Percentiles rank a stretch among this genome's conserved stretches.
Conservation (phyloP, 2,797 vertebrate genomes). For the Pseudotriccus pelzelni region DNA sequence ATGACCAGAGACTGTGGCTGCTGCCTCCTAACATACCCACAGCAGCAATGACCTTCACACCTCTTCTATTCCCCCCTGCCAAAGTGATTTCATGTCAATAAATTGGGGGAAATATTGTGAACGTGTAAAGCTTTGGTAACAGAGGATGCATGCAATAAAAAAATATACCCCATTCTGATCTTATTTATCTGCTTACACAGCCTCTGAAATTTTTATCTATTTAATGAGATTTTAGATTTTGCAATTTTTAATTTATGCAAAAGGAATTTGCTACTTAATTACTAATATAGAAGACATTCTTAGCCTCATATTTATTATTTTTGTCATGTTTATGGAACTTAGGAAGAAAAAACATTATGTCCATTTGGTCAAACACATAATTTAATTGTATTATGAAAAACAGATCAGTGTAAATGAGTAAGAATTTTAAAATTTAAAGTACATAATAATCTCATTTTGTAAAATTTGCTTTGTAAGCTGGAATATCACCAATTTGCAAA, state of each 20-base stretch:
- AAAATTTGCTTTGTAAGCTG: not conserved
- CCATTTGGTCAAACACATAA: conserved; percentile 29
- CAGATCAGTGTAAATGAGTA: not conserved
- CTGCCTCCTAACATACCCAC: not conserved
- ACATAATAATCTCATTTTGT: not conserved
- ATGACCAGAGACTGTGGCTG: not conserved
- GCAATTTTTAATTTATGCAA: conserved; percentile 63
- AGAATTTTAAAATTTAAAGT: not conserved
- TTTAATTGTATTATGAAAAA: conserved; percentile 39
- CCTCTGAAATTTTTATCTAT: conserved; percentile 54
- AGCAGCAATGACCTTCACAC: not conserved
- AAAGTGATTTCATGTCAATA: conserved; percentile 26
- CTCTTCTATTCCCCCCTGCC: not conserved
- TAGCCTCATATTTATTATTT: conserved; percentile 15
- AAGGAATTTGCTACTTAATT: conserved; percentile 65
- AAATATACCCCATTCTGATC: not conserved
- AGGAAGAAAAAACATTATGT: conserved; percentile 33
- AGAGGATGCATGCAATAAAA: not conserved
- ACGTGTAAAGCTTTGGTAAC: not conserved
- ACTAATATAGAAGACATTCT: conserved; percentile 49
- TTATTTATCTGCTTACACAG: conserved; percentile 34
- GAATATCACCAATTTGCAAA: not conserved
- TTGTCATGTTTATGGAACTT: conserved; percentile 57
- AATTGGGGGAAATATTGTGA: conserved; percentile 29
- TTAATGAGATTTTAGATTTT: conserved; percentile 61